Percentiles rank a stretch among this genome's conserved stretches.
Evolutionary conservation across 92 coral and sea anemone species (phyloP).

Genomic region (Actinostola sp.): DNA sequence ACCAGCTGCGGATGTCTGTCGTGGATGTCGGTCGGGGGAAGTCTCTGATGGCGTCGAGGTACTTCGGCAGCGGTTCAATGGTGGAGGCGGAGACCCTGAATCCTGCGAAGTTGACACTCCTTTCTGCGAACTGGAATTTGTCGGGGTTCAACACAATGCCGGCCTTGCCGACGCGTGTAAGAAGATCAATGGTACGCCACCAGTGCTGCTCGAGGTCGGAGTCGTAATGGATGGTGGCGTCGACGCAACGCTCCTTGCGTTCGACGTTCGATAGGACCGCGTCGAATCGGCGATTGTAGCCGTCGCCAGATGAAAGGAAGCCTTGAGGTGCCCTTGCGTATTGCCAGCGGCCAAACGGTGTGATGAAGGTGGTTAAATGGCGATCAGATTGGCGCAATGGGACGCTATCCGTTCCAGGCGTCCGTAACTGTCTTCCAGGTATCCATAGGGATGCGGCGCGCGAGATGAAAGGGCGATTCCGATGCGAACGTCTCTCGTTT

Average conservation of each 20-base stretch:
- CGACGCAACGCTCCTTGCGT: conserved; percentile 41
- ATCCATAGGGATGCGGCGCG: conserved; percentile 40
- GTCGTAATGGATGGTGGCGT: conserved; percentile 34
- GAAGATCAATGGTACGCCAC: conserved; percentile 41
- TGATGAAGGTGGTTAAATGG: no score
- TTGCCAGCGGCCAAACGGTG: conserved; percentile 60
- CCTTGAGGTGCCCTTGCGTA: conserved; percentile 62
- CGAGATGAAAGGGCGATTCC: conserved; percentile 35
- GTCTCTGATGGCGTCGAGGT: conserved; percentile 54
- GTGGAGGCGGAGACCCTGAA: conserved; percentile 43
- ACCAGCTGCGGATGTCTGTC: conserved; percentile 50
- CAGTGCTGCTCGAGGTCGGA: conserved; percentile 31
- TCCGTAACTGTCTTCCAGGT: conserved; percentile 43
- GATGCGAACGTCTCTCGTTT: conserved; percentile 32
- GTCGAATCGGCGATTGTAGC: conserved; percentile 50
- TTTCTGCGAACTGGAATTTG: conserved; percentile 21
- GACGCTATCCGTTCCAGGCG: conserved; percentile 65
- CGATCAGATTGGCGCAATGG: conserved; percentile 47
- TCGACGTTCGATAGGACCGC: conserved; percentile 35
- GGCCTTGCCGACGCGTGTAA: conserved; percentile 30
- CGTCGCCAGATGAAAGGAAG: conserved; percentile 55
- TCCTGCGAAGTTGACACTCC: conserved; percentile 47
- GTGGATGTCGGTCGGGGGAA: conserved; percentile 42
- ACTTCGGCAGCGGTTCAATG: conserved; percentile 52
- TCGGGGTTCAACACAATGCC: conserved; percentile 23